Conservation (phyloP, 2,797 vertebrate genomes). For the Micrastur ruficollis region DNA sequence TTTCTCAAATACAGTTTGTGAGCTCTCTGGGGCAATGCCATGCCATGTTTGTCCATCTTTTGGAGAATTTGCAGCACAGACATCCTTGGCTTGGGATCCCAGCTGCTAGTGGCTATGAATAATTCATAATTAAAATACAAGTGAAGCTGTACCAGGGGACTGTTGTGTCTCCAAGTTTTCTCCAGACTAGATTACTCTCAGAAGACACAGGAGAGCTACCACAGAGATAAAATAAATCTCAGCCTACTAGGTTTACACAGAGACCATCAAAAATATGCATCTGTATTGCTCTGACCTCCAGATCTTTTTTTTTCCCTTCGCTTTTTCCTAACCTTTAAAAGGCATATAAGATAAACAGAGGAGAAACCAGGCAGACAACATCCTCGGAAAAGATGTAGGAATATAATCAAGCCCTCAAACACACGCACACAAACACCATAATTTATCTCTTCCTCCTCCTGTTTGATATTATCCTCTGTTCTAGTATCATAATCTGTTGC, state of each 20-base stretch:
- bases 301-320: background rate
- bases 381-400: conserved; percentile 41
- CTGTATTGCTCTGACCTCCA: conserved; percentile 26
- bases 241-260: conserved; percentile 7
- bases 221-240: background rate
- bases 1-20: background rate
- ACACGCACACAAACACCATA: conserved; percentile 56
- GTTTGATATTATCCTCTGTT: conserved; percentile 69
- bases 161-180: conserved; percentile 6
- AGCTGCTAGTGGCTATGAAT: background rate
- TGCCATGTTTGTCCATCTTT: background rate
- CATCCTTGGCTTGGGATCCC: background rate
- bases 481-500: conserved; percentile 74
- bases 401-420: conserved; percentile 65
- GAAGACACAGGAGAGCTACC: background rate
- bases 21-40: background rate
- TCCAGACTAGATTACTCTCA: background rate
- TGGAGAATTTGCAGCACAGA: background rate
- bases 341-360: conserved; percentile 45
- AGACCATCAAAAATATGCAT: background rate
- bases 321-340: conserved; percentile 57
- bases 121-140: conserved; percentile 27
- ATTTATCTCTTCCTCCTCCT: conserved; percentile 70
- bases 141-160: background rate
- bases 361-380: conserved; percentile 41